A percentile compares a stretch with the other conserved stretches of the same genome.
Evolutionary conservation across 2,888 invertebrate species (phyloP).

Genomic region (Spatulosminthurus flaviceps): DNA sequence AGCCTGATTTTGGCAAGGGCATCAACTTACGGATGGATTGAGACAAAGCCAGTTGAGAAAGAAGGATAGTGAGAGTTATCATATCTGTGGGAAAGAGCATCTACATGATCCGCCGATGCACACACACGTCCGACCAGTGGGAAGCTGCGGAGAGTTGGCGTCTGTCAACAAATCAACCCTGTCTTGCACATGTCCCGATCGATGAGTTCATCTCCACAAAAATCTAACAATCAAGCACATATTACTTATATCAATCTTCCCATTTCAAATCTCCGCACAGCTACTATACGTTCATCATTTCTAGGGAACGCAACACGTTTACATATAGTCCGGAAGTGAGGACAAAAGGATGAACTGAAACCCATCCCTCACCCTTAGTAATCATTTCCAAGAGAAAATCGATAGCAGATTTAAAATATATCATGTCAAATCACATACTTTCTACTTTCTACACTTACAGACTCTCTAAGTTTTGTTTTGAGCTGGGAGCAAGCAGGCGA

Average conservation of each 20-base stretch:
- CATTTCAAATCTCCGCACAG: slow-evolving; percentile 2
- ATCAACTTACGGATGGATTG: slow-evolving; percentile 2
- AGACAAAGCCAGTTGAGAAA: not conserved
- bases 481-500: too few species aligned
- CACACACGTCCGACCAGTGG: not conserved
- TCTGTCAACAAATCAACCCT: slow-evolving; percentile 48
- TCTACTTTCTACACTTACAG: too few species aligned
- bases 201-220: slow-evolving; percentile 42
- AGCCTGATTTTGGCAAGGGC: not conserved
- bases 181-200: slow-evolving; percentile 48
- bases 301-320: not conserved
- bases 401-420: too few species aligned
- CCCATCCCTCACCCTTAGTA: too few species aligned
- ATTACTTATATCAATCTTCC: not conserved
- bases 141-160: not conserved
- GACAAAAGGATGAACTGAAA: not conserved
- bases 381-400: too few species aligned
- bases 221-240: not conserved
- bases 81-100: not conserved
- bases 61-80: not conserved
- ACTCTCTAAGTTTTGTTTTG: too few species aligned
- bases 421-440: too few species aligned
- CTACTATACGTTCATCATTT: not conserved
- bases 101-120: slow-evolving; percentile 1
- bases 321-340: not conserved